These are phyloP conservation scores for Cygnus atratus DNA, from an alignment of 2,113 vertebrate genomes.

Conservation along the genomic window DNA sequence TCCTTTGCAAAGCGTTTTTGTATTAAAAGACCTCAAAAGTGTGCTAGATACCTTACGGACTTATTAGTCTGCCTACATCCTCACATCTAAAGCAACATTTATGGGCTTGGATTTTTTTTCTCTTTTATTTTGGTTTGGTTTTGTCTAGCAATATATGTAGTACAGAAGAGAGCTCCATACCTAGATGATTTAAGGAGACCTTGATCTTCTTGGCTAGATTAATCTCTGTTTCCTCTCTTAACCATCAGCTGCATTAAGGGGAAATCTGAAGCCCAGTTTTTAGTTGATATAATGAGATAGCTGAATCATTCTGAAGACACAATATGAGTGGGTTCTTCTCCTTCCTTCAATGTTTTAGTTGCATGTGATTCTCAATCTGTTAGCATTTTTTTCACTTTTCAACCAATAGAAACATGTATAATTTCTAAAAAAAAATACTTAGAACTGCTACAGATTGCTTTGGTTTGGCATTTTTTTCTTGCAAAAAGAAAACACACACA, in stretches of 20 bases:
- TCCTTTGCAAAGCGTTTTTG: not conserved
- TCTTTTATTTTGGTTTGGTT: not conserved
- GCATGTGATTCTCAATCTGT: not conserved
- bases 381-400: not conserved
- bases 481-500: accelerated
- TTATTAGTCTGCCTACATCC: not conserved
- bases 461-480: not conserved
- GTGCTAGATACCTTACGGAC: not conserved
- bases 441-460: not conserved
- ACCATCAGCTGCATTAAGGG: not conserved
- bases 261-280: not conserved
- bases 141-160: not conserved
- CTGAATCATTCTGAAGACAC: not conserved
- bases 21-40: not conserved
- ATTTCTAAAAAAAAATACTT: not conserved
- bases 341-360: not conserved
- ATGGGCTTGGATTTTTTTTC: not conserved
- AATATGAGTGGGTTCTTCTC: not conserved
- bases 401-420: not conserved
- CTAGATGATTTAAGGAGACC: accelerated
- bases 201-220: not conserved
- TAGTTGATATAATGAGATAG: not conserved
- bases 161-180: not conserved
- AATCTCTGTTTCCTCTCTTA: not conserved
- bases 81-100: not conserved